Percentiles rank a stretch among this genome's conserved stretches.
These are phyloP conservation scores for Oxyruncus cristatus DNA, from an alignment of 2,113 vertebrate genomes.

Conservation along the genomic window DNA sequence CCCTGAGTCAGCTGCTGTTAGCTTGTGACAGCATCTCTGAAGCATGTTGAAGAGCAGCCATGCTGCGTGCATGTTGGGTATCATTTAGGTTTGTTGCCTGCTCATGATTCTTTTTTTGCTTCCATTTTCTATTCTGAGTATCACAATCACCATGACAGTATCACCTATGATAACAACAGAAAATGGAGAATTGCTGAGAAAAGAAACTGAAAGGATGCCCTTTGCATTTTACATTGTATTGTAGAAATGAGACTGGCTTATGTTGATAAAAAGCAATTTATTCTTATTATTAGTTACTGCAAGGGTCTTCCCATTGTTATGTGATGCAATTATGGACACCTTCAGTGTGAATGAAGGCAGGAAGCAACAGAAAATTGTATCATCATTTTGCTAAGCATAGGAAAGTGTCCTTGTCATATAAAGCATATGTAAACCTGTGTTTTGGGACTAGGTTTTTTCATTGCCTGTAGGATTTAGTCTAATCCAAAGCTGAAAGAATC, in stretches of 20 bases:
- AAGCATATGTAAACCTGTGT: background rate
- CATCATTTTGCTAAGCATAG: background rate
- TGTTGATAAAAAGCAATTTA: fast-evolving
- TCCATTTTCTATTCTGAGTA: background rate
- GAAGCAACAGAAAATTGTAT: background rate
- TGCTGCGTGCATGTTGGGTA: background rate
- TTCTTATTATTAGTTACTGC: background rate
- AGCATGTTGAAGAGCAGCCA: background rate
- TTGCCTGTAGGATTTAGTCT: background rate
- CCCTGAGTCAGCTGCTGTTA: background rate
- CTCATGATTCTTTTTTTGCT: background rate
- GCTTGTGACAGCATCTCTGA: background rate
- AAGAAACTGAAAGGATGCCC: background rate
- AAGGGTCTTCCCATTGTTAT: background rate
- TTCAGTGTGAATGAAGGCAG: background rate
- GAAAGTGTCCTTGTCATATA: background rate
- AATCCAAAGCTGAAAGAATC: background rate
- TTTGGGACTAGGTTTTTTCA: background rate
- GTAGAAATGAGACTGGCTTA: background rate
- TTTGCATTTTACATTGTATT: background rate
- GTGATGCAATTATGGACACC: background rate
- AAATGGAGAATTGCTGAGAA: background rate
- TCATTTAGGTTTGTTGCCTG: background rate
- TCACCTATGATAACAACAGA: background rate
- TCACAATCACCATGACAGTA: background rate